Conservation (phyloP, 2,797 vertebrate genomes). For the Coranthus polyacanthus region DNA sequence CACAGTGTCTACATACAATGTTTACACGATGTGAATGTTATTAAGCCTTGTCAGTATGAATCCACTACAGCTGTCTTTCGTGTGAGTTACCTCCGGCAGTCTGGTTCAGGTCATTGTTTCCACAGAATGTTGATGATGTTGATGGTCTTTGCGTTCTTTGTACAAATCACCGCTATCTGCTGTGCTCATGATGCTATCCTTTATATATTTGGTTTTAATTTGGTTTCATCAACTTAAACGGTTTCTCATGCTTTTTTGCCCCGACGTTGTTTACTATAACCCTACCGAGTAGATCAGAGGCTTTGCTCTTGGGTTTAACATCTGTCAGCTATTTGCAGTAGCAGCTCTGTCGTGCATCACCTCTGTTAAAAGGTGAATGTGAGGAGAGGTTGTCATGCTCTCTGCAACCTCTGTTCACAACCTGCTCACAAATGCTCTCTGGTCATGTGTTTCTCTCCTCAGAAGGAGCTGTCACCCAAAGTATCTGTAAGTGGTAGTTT, state of each 20-base stretch:
- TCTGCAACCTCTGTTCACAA: not conserved
- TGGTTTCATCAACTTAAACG: conserved; percentile 19
- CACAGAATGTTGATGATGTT: conserved; percentile 35
- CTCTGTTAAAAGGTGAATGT: conserved; percentile 19
- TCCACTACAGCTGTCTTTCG: conserved; percentile 35
- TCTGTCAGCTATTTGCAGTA: conserved; percentile 63
- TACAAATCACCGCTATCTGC: conserved; percentile 25
- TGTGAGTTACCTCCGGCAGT: conserved; percentile 30
- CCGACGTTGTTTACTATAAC: conserved; percentile 29
- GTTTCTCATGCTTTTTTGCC: conserved; percentile 29
- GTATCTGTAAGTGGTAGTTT: not conserved
- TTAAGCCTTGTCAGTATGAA: conserved; percentile 23
- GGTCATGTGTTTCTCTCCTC: not conserved
- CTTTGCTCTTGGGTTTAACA: conserved; percentile 41
- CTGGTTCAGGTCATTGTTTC: conserved; percentile 38
- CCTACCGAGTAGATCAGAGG: conserved; percentile 44
- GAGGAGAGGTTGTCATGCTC: conserved; percentile 12
- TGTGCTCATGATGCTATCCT: not conserved
- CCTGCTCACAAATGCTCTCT: not conserved
- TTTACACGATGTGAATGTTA: conserved; percentile 21
- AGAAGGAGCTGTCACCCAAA: conserved; percentile 2
- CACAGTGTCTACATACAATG: not conserved
- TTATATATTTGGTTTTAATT: conserved; percentile 27
- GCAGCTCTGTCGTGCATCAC: conserved; percentile 17
- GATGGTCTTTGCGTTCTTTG: conserved; percentile 35